These are phyloP conservation scores for Cottus gobio DNA, from an alignment of 2,113 vertebrate genomes.

Conservation along the genomic window DNA sequence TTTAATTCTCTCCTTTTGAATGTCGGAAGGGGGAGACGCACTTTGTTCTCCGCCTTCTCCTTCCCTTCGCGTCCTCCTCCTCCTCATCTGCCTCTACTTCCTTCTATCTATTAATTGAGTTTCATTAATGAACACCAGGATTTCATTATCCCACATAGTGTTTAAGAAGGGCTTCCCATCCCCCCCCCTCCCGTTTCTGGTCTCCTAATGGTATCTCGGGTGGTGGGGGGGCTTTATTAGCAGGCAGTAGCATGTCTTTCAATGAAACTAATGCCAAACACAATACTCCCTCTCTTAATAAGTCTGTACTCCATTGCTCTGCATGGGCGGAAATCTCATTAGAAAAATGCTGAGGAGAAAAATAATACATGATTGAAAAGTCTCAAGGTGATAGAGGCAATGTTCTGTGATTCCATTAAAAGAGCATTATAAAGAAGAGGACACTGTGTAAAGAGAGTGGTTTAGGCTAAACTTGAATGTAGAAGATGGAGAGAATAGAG, in stretches of 20 bases:
- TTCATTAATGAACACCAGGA: conserved; percentile 86
- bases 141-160: conserved; percentile 82
- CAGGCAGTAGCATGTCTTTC: conserved; percentile 68
- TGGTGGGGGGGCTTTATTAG: conserved; percentile 47
- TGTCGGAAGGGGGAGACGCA: conserved; percentile 34
- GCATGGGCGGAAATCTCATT: conserved; percentile 85
- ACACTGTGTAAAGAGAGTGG: conserved; percentile 35
- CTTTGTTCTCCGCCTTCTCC: conserved; percentile 65
- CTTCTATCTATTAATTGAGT: conserved; percentile 81
- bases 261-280: conserved; percentile 73
- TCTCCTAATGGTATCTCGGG: conserved; percentile 66
- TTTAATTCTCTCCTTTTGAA: conserved; percentile 74
- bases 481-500: conserved; percentile 14
- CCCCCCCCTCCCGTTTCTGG: conserved; percentile 25
- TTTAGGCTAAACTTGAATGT: conserved; percentile 28
- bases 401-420: conserved; percentile 79
- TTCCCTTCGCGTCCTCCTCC: conserved; percentile 62
- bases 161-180: conserved; percentile 49
- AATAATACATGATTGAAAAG: conserved; percentile 77
- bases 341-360: conserved; percentile 79
- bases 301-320: conserved; percentile 76
- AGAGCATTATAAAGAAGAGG: conserved; percentile 59
- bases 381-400: conserved; percentile 74
- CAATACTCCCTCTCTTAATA: conserved; percentile 77
- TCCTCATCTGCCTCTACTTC: conserved; percentile 57